These are phyloP conservation scores for Heteractis magnifica DNA, from an alignment of 92 coral and sea anemone genomes.

Conservation along the genomic window DNA sequence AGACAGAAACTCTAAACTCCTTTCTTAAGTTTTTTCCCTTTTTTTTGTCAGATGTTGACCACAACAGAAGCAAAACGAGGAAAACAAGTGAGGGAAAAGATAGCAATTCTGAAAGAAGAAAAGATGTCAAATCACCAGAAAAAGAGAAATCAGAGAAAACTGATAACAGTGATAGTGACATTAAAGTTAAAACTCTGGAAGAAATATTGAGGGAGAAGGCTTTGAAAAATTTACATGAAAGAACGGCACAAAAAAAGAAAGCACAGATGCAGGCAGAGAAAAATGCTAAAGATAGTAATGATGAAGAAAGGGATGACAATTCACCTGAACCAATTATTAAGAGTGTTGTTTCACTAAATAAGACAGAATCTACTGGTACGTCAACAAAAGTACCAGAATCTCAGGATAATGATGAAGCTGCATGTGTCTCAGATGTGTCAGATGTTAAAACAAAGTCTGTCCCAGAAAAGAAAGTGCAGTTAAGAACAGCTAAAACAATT, in stretches of 20 bases:
- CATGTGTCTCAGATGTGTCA: too few species aligned
- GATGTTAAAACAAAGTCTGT: background rate
- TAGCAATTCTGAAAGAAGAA: slow-evolving; percentile 32
- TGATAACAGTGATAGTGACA: slow-evolving; percentile 22
- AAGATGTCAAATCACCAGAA: slow-evolving; percentile 12
- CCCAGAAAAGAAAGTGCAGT: slow-evolving; percentile 8
- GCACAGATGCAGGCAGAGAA: slow-evolving; percentile 20
- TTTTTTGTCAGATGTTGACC: slow-evolving; percentile 7
- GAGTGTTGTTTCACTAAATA: slow-evolving; percentile 34
- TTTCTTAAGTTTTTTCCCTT: background rate
- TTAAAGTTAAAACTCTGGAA: slow-evolving; percentile 86
- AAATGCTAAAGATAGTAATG: slow-evolving; percentile 16
- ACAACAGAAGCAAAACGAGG: slow-evolving; percentile 23
- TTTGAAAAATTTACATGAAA: slow-evolving; percentile 81
- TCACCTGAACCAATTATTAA: slow-evolving; percentile 36
- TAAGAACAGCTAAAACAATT: slow-evolving; percentile 24
- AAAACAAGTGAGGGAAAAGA: slow-evolving; percentile 39
- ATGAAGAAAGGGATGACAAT: background rate
- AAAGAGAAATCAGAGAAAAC: slow-evolving; percentile 49
- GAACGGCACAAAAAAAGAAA: slow-evolving; percentile 57
- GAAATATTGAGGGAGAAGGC: slow-evolving; percentile 94
- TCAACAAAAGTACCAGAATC: slow-evolving; percentile 2
- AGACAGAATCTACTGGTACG: slow-evolving; percentile 6
- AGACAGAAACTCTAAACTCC: too few species aligned
- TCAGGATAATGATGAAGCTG: background rate